Conservation (phyloP, 1,140 invertebrate species). For the Leguminivora glycinivorella region DNA sequence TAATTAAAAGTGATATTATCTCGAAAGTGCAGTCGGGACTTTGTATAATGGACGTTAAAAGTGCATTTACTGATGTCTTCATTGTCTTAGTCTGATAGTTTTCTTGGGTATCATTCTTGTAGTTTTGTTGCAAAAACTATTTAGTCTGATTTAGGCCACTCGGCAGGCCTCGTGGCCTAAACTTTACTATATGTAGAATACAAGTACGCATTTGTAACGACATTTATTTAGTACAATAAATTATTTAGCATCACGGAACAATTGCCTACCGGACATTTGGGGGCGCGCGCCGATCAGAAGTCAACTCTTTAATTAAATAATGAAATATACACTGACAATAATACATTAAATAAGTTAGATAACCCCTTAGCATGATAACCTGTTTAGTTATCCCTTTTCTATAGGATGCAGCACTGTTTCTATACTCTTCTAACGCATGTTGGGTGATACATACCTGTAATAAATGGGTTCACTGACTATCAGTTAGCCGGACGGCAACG, state of each 20-base stretch:
- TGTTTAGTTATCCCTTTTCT: background rate
- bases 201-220: background rate
- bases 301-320: too few species aligned
- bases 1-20: constrained; percentile 12
- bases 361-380: background rate
- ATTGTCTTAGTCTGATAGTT: background rate
- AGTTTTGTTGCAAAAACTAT: background rate
- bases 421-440: constrained; percentile 5
- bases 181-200: background rate
- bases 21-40: background rate
- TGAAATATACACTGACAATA: too few species aligned
- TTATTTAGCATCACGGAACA: too few species aligned
- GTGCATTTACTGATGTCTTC: background rate
- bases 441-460: background rate
- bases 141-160: too few species aligned
- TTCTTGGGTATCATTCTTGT: background rate
- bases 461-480: too few species aligned
- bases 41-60: background rate
- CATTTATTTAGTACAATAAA: background rate
- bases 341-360: too few species aligned
- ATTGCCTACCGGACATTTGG: too few species aligned
- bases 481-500: too few species aligned
- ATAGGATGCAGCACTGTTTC: background rate
- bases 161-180: too few species aligned
- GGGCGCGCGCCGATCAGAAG: too few species aligned